Conservation (phyloP, 2,113 vertebrate species). For the Chauna torquata region DNA sequence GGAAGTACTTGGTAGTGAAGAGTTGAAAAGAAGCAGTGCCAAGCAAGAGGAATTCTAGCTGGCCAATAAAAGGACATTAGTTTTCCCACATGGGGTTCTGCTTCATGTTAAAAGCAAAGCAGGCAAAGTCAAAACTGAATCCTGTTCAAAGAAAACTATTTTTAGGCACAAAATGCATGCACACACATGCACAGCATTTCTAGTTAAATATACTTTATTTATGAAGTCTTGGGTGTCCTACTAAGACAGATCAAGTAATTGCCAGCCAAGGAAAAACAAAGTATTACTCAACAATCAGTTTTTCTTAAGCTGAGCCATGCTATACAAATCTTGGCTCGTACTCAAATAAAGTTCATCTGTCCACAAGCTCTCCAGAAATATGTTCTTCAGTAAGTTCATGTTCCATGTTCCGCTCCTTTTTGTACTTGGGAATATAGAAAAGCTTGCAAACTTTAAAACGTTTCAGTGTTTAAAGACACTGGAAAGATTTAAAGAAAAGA, state of each 20-base stretch:
- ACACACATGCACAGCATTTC: background rate
- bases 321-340: background rate
- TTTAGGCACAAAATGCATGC: conserved; percentile 34
- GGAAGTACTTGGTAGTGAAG: background rate
- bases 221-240: background rate
- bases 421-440: background rate
- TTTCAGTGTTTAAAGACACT: background rate
- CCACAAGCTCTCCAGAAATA: background rate
- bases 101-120: background rate
- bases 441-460: background rate
- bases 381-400: background rate
- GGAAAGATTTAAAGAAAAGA: background rate
- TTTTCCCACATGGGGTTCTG: background rate
- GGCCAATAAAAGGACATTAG: background rate
- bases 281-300: background rate
- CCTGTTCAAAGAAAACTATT: conserved; percentile 41
- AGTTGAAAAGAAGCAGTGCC: background rate
- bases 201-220: conserved; percentile 18
- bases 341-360: background rate
- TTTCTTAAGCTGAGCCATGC: background rate
- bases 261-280: background rate
- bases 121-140: background rate
- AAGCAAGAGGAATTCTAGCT: background rate
- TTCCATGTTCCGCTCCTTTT: background rate
- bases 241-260: conserved; percentile 3